Conservation (phyloP, 2,888 invertebrate species). For the Ormyrus labotus region DNA sequence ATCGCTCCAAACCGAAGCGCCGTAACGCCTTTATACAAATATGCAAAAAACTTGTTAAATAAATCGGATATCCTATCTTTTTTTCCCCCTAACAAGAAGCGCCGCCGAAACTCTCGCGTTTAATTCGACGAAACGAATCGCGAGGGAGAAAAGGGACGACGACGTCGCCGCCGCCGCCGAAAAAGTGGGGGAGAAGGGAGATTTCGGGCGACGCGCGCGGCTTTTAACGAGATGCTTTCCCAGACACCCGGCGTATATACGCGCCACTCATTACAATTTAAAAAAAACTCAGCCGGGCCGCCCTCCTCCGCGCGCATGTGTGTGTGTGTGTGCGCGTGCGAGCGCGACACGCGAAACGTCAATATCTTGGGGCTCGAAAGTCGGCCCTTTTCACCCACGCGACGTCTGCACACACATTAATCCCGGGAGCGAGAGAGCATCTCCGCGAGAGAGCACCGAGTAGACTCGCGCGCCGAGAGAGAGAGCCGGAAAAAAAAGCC, state of each 20-base stretch:
- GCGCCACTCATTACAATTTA: conserved; percentile 43
- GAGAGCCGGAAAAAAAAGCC: too few relatives aligned
- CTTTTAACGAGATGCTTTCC: conserved; percentile 51
- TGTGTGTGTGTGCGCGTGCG: too few relatives aligned
- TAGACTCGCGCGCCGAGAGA: too few relatives aligned
- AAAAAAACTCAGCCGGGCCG: conserved; percentile 16
- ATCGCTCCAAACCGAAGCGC: too few relatives aligned
- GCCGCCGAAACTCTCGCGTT: too few relatives aligned
- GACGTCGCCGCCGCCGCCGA: too few relatives aligned
- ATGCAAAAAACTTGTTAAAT: too few relatives aligned
- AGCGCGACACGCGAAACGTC: conserved; percentile 10
- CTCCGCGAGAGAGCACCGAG: background rate
- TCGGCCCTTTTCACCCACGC: conserved; percentile 19
- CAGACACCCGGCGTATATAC: background rate
- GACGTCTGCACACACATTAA: background rate
- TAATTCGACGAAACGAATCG: too few relatives aligned
- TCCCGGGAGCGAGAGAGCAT: background rate
- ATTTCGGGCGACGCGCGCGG: conserved; percentile 48
- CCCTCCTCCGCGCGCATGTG: background rate
- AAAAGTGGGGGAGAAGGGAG: conserved; percentile 39
- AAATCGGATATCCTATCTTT: too few relatives aligned
- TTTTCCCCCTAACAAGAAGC: too few relatives aligned
- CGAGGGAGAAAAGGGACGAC: too few relatives aligned
- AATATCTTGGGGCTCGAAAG: conserved; percentile 45
- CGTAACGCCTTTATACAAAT: too few relatives aligned